Evolutionary conservation across 2,797 vertebrate species (phyloP), one percentile per base, ranked within the genome.

Genomic region (Danio tinwini): DNA sequence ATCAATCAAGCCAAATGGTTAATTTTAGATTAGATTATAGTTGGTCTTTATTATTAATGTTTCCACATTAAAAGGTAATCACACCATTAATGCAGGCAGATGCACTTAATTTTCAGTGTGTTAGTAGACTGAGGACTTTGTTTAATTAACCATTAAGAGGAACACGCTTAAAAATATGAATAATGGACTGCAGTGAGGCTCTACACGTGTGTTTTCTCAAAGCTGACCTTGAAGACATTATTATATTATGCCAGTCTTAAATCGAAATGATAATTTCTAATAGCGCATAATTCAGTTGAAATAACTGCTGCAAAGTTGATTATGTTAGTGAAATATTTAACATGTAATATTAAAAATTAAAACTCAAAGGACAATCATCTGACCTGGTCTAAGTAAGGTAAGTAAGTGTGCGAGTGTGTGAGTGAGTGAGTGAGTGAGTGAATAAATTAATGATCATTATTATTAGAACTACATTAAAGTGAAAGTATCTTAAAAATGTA

Each of bases 11-110:
- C 37, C 64, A 63, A 79, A 72, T 56, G 2, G 21, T 76, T 82
- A 0, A 59, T 58, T 74, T 78, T 68, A 49, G 6, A 19, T 78
- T 49, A 56, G 39, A 74, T 56, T 63, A 75, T 16, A 19, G 37
- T 11, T 64, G 17, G 10, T 19, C 37, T 78, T 55, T 58, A 77
- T 74, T 50, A 79, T 79, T 69, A 62, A 82, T 56, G 67, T 42
- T 47, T 74, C 39, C 10, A 37, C 47, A 65, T 63, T 79, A 82
- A 65, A 82, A 69, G 53, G 29, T 74, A 65, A 72, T 59, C 42
- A 7, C 63, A 76, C 44, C 40, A 16, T 55, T 67, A 77, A 65
- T 73, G 59, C 29, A 65, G 19, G 70, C 52, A 82, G 68, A 72
- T 65, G n/a, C 62, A 77, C 52, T 72, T 64, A 56, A 56, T 58